phyloP scores from a whole-genome alignment of 2,113 vertebrate species.

The Rhynchopsitta pachyrhyncha region DNA sequence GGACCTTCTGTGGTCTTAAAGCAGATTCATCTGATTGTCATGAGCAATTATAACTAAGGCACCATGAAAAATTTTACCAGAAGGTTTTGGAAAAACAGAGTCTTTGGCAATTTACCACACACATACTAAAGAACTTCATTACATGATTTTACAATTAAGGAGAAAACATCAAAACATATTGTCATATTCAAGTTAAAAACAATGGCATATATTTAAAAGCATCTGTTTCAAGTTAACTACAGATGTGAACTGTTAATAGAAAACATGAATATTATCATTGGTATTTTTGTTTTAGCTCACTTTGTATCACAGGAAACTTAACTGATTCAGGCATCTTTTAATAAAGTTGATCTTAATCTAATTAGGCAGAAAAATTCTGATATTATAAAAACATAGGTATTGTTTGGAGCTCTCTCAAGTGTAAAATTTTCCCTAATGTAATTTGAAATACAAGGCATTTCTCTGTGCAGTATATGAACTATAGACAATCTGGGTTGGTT shows the following conservation, averaged over 20 bases:
- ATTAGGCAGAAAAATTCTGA: conserved; percentile 71
- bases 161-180: conserved; percentile 77
- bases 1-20: neutral
- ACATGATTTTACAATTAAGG: conserved; percentile 75
- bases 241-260: conserved; percentile 76
- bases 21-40: conserved; percentile 2
- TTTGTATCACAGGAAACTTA: conserved; percentile 70
- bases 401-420: conserved; percentile 44
- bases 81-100: conserved; percentile 50
- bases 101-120: conserved; percentile 68
- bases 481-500: neutral
- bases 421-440: neutral
- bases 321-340: conserved; percentile 71
- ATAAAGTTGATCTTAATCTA: conserved; percentile 75
- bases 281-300: conserved; percentile 58
- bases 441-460: conserved; percentile 18
- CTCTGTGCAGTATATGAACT: neutral
- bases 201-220: conserved; percentile 47
- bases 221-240: conserved; percentile 75
- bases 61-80: conserved; percentile 48
- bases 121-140: conserved; percentile 59
- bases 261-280: conserved; percentile 66
- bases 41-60: neutral
- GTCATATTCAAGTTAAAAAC: conserved; percentile 72
- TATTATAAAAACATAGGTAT: conserved; percentile 51